phyloP scores from a whole-genome alignment of 2,113 vertebrate species.

The Zingel zingel region DNA sequence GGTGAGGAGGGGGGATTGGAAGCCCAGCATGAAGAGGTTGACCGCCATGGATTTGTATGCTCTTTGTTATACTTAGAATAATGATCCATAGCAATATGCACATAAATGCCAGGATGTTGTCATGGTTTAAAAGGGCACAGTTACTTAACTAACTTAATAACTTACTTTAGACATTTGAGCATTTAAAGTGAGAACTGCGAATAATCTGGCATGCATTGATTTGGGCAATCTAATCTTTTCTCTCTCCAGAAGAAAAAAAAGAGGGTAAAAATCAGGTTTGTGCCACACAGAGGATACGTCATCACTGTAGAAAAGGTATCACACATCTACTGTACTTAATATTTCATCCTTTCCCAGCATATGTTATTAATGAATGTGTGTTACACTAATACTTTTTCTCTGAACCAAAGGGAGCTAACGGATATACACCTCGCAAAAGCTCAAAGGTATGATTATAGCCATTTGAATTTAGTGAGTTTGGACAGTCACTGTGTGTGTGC shows the following conservation, averaged over 20 bases:
- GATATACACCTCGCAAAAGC: constrained; percentile 43
- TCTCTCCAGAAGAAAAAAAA: constrained; percentile 56
- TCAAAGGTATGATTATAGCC: constrained; percentile 43
- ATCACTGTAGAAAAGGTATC: constrained; percentile 54
- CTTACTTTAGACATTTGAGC: background rate
- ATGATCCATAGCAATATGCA: background rate
- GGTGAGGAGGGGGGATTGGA: constrained; percentile 28
- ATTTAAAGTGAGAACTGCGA: background rate
- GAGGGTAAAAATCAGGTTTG: constrained; percentile 58
- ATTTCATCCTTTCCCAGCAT: background rate
- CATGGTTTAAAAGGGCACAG: background rate
- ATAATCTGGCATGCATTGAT: background rate
- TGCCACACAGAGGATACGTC: constrained; percentile 61
- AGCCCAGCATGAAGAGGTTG: background rate
- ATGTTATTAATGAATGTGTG: background rate
- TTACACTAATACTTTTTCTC: background rate
- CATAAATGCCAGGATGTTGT: background rate
- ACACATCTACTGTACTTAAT: accelerated
- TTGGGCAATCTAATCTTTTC: background rate
- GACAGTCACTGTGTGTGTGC: background rate
- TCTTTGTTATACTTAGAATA: background rate
- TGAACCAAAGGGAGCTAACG: constrained; percentile 49
- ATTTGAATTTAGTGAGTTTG: background rate
- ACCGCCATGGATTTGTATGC: background rate
- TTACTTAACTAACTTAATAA: too few species aligned